Percentiles rank a stretch among this genome's conserved stretches.
These are phyloP conservation scores for Zoanthus solanderi DNA, from an alignment of 92 coral and sea anemone species.

Conservation along the genomic window DNA sequence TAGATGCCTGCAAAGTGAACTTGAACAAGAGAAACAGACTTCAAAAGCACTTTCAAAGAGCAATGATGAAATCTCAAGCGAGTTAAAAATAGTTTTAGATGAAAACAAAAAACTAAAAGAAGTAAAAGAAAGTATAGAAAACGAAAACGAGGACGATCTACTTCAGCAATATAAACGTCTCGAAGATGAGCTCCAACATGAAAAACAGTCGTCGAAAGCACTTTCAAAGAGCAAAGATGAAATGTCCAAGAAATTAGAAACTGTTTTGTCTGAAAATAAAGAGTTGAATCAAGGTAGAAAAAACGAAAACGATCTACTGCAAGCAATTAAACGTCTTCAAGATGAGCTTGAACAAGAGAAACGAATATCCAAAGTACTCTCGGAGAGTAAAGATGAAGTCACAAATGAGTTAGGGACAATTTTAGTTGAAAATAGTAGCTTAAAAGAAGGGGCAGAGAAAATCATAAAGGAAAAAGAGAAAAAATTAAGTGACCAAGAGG, in stretches of 20 bases:
- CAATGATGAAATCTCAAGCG: constrained; percentile 57
- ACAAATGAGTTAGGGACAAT: constrained; percentile 55
- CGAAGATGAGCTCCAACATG: constrained; percentile 56
- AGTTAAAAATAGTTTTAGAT: constrained; percentile 25
- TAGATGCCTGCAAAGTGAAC: constrained; percentile 60
- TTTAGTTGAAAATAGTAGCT: constrained; percentile 53
- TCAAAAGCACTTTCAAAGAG: constrained; percentile 54
- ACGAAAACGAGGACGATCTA: constrained; percentile 51
- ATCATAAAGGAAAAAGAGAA: constrained; percentile 1
- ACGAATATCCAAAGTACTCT: constrained; percentile 46
- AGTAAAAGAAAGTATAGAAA: too few species aligned
- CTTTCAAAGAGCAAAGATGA: constrained; percentile 62
- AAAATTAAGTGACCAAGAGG: not conserved
- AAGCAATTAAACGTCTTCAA: constrained; percentile 66
- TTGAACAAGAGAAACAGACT: constrained; percentile 49
- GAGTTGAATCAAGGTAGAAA: constrained; percentile 33
- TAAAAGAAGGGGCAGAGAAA: constrained; percentile 40
- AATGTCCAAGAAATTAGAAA: constrained; percentile 54
- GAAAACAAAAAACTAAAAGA: too few species aligned
- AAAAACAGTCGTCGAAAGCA: constrained; percentile 49
- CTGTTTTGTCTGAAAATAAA: constrained; percentile 57
- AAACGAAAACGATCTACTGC: constrained; percentile 54
- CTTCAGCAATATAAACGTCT: constrained; percentile 70
- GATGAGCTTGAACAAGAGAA: constrained; percentile 60
- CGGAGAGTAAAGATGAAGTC: constrained; percentile 65